A percentile compares a stretch with the other conserved stretches of the same genome.
These are phyloP conservation scores for Plotosus lineatus DNA, from an alignment of 2,113 vertebrate species.

Conservation along the genomic window DNA sequence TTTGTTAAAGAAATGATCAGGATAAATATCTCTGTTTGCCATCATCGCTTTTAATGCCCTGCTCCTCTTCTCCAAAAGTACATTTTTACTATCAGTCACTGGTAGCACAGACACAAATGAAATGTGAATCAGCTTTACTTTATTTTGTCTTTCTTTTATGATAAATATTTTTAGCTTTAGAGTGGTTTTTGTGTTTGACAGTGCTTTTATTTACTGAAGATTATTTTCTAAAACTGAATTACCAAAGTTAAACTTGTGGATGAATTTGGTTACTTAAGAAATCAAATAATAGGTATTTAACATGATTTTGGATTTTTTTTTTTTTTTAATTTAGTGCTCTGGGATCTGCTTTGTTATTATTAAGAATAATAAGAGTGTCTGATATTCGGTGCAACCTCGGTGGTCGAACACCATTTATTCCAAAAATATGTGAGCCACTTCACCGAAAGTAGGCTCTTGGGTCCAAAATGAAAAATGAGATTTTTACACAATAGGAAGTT, in stretches of 20 bases:
- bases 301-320: neutral
- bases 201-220: neutral
- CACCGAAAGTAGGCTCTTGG: no score
- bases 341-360: neutral
- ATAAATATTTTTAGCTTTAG: neutral
- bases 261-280: neutral
- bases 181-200: neutral
- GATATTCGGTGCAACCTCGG: no score
- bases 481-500: no score
- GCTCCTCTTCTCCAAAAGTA: neutral
- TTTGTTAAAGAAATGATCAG: neutral
- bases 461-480: no score
- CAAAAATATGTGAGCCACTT: no score
- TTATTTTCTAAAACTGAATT: neutral
- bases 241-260: neutral
- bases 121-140: neutral
- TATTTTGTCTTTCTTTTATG: neutral
- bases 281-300: neutral
- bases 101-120: neutral
- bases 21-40: neutral
- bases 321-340: neutral
- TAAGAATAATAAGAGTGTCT: neutral
- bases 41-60: neutral
- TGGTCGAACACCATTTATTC: no score
- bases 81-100: neutral